Evolutionary conservation across 2,797 vertebrate species (phyloP).

Genomic region (Neostethus bicornis): DNA sequence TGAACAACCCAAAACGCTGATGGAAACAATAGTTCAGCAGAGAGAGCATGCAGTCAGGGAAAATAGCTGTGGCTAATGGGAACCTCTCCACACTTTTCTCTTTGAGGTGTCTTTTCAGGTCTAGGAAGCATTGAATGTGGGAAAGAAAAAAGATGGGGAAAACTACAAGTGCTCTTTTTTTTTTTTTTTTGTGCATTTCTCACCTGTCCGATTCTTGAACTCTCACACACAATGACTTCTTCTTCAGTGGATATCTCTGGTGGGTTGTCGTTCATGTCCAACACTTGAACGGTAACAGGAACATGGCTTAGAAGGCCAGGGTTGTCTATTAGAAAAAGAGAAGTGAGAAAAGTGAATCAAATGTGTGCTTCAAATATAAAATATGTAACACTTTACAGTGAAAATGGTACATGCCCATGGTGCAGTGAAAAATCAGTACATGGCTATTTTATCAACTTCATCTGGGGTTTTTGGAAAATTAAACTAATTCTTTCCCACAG

Average conservation of each 20-base stretch:
- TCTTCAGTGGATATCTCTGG: constrained; percentile 88
- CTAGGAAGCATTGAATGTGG: constrained; percentile 5
- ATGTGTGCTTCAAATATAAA: constrained; percentile 20
- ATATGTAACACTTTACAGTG: constrained; percentile 21
- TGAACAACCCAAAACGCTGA: constrained; percentile 41
- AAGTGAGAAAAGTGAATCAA: constrained; percentile 36
- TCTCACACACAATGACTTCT: constrained; percentile 94
- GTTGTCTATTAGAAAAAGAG: constrained; percentile 82
- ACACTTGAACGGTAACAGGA: constrained; percentile 89
- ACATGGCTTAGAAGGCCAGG: constrained; percentile 87
- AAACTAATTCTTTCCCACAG: background rate
- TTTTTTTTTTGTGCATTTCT: constrained; percentile 40
- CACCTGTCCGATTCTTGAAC: constrained; percentile 92
- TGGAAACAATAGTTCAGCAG: constrained; percentile 52
- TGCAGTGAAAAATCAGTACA: background rate
- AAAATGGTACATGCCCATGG: background rate
- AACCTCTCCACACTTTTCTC: constrained; percentile 10
- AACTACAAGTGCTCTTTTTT: background rate
- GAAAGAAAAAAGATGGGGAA: background rate
- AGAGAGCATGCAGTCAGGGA: constrained; percentile 22
- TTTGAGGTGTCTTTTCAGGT: constrained; percentile 1
- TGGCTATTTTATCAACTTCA: background rate
- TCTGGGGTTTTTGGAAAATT: background rate
- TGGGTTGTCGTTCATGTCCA: constrained; percentile 96
- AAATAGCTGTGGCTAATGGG: constrained; percentile 14